Evolutionary conservation across 1,140 invertebrate genomes (phyloP).

Genomic region (Drosophila willistoni): DNA sequence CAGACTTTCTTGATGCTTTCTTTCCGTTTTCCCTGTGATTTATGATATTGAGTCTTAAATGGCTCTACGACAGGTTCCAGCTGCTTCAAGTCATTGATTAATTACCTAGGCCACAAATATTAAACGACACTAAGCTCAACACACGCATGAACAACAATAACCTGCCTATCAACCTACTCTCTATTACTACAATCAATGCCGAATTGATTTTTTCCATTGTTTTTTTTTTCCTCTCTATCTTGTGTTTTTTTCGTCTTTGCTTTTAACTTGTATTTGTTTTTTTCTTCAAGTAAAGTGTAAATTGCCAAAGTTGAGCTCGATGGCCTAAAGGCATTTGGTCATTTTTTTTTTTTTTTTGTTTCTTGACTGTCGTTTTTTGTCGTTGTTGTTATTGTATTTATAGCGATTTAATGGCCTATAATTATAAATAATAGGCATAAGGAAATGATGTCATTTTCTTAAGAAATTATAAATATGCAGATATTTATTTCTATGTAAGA

Average conservation of each 20-base stretch:
- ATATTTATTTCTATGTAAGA: slow-evolving; percentile 36
- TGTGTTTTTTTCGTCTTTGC: slow-evolving; percentile 24
- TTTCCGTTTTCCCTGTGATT: slow-evolving; percentile 39
- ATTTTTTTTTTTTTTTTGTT: slow-evolving; percentile 5
- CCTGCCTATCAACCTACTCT: slow-evolving; percentile 23
- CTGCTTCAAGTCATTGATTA: slow-evolving; percentile 55
- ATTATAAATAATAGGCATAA: slow-evolving; percentile 61
- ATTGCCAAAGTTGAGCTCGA: slow-evolving; percentile 3
- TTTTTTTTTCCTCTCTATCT: background rate
- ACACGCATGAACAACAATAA: slow-evolving; percentile 9
- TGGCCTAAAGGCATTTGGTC: slow-evolving; percentile 5
- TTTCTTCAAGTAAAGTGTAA: slow-evolving; percentile 18
- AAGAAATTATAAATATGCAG: slow-evolving; percentile 31
- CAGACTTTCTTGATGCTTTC: slow-evolving; percentile 20
- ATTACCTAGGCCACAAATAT: slow-evolving; percentile 40
- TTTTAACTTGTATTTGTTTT: slow-evolving; percentile 36
- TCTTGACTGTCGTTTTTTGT: background rate
- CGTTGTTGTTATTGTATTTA: slow-evolving; percentile 10
- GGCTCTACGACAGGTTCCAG: slow-evolving; percentile 22
- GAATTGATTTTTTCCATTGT: slow-evolving; percentile 4
- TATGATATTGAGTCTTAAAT: slow-evolving; percentile 34
- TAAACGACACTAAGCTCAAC: slow-evolving; percentile 30
- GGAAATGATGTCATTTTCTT: slow-evolving; percentile 29
- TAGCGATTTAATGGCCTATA: slow-evolving; percentile 59
- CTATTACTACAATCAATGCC: slow-evolving; percentile 9